A percentile compares a stretch with the other conserved stretches of the same genome.
phyloP scores from a whole-genome alignment of 2,797 vertebrate species.

The Macropus fuliginosus region DNA sequence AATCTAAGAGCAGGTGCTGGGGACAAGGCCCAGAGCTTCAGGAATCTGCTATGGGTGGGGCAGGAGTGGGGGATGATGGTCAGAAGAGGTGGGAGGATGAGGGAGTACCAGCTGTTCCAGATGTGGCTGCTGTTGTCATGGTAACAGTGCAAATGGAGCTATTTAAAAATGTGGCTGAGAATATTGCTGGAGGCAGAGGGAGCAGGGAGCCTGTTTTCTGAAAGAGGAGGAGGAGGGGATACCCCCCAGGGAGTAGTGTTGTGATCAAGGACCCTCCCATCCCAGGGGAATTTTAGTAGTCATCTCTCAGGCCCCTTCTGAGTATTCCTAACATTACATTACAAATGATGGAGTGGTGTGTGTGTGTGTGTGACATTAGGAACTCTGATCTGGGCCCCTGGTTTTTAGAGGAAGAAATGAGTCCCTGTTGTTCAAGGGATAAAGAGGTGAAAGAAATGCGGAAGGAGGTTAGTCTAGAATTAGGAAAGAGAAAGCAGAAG shows the following conservation, averaged over 20 bases:
- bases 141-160: constrained; percentile 79
- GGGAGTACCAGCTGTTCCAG: constrained; percentile 70
- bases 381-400: background rate
- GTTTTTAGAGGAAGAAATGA: constrained; percentile 19
- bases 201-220: constrained; percentile 75
- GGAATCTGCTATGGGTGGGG: constrained; percentile 45
- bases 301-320: background rate
- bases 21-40: constrained; percentile 26
- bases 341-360: background rate
- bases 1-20: background rate
- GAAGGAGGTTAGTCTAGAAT: background rate
- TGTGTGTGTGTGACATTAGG: background rate
- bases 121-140: constrained; percentile 80
- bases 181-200: constrained; percentile 74
- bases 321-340: background rate
- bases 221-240: constrained; percentile 62
- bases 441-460: constrained; percentile 5
- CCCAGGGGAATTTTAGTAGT: constrained; percentile 10
- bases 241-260: constrained; percentile 11
- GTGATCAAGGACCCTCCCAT: background rate
- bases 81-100: constrained; percentile 45
- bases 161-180: constrained; percentile 82
- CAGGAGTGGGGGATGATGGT: constrained; percentile 42
- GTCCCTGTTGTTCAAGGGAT: constrained; percentile 1
- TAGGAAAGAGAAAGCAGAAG: background rate